Base-by-base conservation (phyloP, 2,888 invertebrate species). In the Drymonia ruficornis region DNA sequence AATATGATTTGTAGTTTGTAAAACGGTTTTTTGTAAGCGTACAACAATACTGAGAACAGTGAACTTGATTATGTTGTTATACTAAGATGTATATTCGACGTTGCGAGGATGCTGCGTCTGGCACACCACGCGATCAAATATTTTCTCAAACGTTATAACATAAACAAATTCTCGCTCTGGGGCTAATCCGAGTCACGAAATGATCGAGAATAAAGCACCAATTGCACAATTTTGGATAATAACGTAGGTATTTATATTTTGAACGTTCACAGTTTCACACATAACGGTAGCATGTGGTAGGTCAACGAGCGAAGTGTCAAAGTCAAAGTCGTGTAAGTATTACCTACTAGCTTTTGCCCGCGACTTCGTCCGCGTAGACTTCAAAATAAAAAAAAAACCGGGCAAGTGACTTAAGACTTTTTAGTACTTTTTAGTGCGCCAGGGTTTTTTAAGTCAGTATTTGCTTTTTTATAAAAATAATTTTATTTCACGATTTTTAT, bases 131-230 rank as follows among this genome's bases (percentile, higher is more conserved):
- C 45, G 48, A 46, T 53, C 53, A 50, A 66, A 63, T 65, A 72
- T 66, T 62, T 70, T 70, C 62, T 56, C 47, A 52, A 59, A 44
- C 53, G 52, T 52, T 62, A 52, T 55, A 43, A 59, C 63, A 52
- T 72, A 70, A 66, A 70, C 69, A 65, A 62, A 56, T 52, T 55
- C 53, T 45, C 49, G 52, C 56, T 65, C 50, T 55, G 49, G 23
- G 50, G 48, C 51, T 50, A 49, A 57, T 48, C 31, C 42, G n/a
- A n/a, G n/a, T n/a, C n/a, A n/a, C n/a, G n/a, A n/a, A n/a, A n/a
- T n/a, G n/a, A 53, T 60, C 38, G 49, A 47, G 52, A 53, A 53
- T 52, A 31, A 64, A 42, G 19, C 50, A 52, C 36, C 44, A 15
- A 53, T 42, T 53, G 19, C 47, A 45, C 42, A 36, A 23, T 49